phyloP scores from a whole-genome alignment of 2,888 invertebrate species.

The Ganaspis brasiliensis region DNA sequence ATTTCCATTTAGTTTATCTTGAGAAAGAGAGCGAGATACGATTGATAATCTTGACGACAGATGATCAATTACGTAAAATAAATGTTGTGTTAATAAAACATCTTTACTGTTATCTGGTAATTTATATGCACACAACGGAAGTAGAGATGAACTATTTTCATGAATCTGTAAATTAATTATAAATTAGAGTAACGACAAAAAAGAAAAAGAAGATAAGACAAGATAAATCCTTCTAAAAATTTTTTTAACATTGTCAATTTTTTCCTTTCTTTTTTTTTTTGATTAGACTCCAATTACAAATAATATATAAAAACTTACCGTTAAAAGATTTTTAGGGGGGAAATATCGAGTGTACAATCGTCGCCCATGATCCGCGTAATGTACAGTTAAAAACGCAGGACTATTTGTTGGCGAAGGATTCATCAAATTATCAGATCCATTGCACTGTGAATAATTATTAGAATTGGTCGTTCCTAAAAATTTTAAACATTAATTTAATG shows the following conservation, averaged over 20 bases:
- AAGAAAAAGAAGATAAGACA: too few relatives aligned
- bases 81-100: slow-evolving; percentile 85
- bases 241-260: too few relatives aligned
- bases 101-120: slow-evolving; percentile 84
- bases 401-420: slow-evolving; percentile 70
- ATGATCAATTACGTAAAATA: slow-evolving; percentile 84
- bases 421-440: slow-evolving; percentile 55
- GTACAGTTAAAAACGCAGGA: slow-evolving; percentile 83
- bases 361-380: slow-evolving; percentile 82
- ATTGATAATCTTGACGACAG: slow-evolving; percentile 78
- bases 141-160: slow-evolving; percentile 85
- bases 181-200: too few relatives aligned
- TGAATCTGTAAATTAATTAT: slow-evolving; percentile 84
- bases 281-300: too few relatives aligned
- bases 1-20: slow-evolving; percentile 82
- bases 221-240: too few relatives aligned
- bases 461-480: slow-evolving; percentile 50
- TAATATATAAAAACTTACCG: slow-evolving; percentile 77
- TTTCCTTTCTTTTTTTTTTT: too few relatives aligned
- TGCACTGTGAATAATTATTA: slow-evolving; percentile 50
- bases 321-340: slow-evolving; percentile 82
- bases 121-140: slow-evolving; percentile 87
- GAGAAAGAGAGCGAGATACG: slow-evolving; percentile 83
- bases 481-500: slow-evolving; percentile 7
- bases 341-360: slow-evolving; percentile 84